Evolutionary conservation across 2,797 vertebrate genomes (phyloP).

Genomic region (Sebastes oblongus): DNA sequence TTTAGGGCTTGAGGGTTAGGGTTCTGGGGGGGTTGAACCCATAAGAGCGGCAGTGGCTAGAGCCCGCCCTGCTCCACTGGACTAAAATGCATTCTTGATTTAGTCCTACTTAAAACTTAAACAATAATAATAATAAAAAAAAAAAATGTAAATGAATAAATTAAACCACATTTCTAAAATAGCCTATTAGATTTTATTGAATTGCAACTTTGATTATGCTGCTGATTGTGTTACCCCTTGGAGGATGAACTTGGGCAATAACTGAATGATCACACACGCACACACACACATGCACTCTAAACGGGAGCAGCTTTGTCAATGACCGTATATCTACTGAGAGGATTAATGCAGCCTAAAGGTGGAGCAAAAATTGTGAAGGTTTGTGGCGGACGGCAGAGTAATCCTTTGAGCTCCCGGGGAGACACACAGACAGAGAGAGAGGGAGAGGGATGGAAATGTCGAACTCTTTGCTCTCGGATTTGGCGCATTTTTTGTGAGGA

Average conservation of each 20-base stretch:
- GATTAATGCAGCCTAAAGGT: slow-evolving; percentile 66
- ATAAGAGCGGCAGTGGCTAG: no score
- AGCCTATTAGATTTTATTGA: not conserved
- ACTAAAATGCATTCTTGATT: not conserved
- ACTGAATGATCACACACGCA: not conserved
- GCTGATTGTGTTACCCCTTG: not conserved
- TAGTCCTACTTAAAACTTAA: not conserved
- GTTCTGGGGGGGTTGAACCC: no score
- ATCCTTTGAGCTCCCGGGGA: slow-evolving; percentile 60
- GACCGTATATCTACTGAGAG: slow-evolving; percentile 12
- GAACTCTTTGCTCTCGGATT: slow-evolving; percentile 10
- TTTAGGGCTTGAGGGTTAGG: no score
- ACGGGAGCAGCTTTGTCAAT: slow-evolving; percentile 1
- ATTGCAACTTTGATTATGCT: not conserved
- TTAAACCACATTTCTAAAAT: not conserved
- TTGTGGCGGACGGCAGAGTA: slow-evolving; percentile 36
- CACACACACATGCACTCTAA: not conserved
- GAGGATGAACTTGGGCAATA: not conserved
- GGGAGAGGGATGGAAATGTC: slow-evolving; percentile 3
- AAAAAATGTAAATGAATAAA: not conserved
- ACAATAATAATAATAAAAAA: not conserved
- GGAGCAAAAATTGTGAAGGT: slow-evolving; percentile 59
- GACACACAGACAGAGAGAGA: not conserved
- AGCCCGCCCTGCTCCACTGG: not conserved
- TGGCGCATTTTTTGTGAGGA: not conserved